Conservation (phyloP, 1,140 invertebrate species). For the Archivesica marissinica region DNA sequence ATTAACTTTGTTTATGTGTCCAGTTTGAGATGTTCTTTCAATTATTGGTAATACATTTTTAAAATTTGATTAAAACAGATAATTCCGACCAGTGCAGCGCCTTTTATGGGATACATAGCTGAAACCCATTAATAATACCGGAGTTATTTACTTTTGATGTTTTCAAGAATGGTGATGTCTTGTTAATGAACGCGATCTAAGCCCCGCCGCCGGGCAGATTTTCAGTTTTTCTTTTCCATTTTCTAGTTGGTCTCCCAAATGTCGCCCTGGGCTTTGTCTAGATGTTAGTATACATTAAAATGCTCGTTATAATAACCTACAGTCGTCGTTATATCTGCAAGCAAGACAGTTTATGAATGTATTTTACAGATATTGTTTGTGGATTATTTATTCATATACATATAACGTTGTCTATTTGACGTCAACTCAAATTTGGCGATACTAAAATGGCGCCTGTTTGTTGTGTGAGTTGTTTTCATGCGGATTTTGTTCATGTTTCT, state of each 20-base stretch:
- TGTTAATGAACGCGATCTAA: conserved; percentile 45
- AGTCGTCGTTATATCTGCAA: conserved; percentile 38
- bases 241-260: conserved; percentile 37
- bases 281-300: conserved; percentile 1
- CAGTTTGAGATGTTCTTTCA: too few relatives aligned
- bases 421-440: background rate
- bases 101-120: background rate
- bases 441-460: background rate
- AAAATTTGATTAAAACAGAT: too few relatives aligned
- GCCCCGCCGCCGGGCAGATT: conserved; percentile 52
- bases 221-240: conserved; percentile 37
- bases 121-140: conserved; percentile 10
- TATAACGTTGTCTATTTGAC: background rate
- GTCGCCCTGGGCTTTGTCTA: conserved; percentile 30
- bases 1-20: background rate
- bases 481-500: conserved; percentile 74
- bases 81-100: too few relatives aligned
- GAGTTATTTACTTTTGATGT: conserved; percentile 28
- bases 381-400: background rate
- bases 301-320: conserved; percentile 20
- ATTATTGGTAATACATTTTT: background rate
- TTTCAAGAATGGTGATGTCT: background rate
- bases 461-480: background rate
- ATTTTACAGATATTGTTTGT: conserved; percentile 2
- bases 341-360: background rate